These are phyloP conservation scores for Tachina lurida DNA, from an alignment of 2,888 invertebrate species.

Conservation along the genomic window DNA sequence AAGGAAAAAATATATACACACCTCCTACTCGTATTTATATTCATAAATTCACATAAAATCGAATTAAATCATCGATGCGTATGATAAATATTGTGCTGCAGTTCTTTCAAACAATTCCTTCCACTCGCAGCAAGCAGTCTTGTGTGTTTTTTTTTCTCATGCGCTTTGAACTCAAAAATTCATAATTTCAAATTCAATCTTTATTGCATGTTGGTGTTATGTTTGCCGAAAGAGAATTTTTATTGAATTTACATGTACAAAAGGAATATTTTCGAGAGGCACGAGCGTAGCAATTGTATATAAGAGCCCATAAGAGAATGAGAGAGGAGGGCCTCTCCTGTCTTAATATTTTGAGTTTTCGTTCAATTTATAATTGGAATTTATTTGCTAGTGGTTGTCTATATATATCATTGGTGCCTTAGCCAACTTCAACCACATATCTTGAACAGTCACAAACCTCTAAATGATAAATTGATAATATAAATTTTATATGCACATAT, in stretches of 20 bases:
- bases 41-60: conserved; percentile 47
- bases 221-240: not conserved
- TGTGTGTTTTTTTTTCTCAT: not conserved
- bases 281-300: not conserved
- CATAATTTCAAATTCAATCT: conserved; percentile 40
- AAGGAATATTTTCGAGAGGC: not conserved
- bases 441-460: too few species aligned
- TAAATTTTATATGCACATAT: too few species aligned
- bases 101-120: not conserved
- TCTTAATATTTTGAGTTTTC: too few species aligned
- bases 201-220: conserved; percentile 8
- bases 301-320: not conserved
- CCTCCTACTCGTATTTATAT: not conserved
- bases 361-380: too few species aligned
- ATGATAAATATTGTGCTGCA: conserved; percentile 27
- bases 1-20: not conserved
- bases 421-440: too few species aligned
- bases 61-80: conserved; percentile 53
- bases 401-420: too few species aligned
- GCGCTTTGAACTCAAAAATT: conserved; percentile 27
- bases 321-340: too few species aligned
- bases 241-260: conserved; percentile 12
- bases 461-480: too few species aligned
- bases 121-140: not conserved
- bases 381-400: too few species aligned